Evolutionary conservation across 2,113 vertebrate species (phyloP), one percentile per base, ranked within the genome.

Genomic region (Leucosticte australis): DNA sequence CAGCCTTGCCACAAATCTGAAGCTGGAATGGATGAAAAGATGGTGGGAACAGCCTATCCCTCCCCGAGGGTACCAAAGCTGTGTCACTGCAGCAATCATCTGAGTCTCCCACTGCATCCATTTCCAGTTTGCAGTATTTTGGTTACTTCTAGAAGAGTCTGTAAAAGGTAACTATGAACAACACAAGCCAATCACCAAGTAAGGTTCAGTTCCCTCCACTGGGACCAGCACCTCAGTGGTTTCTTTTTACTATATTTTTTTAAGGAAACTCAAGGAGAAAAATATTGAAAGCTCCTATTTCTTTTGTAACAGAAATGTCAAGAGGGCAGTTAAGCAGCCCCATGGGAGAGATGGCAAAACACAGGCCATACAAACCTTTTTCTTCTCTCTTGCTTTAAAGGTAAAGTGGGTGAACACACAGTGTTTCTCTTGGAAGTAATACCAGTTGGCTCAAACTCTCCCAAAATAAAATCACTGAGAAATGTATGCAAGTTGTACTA

Each of bases 391-490:
- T 81, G 71, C 64, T 90, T 77, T 75, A 77, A 65, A 83, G 55
- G 92, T 73, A 80, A 94, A 96, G 73, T 7, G 76, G 73, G 68
- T 71, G 92, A 95, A 78, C 47, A 46, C 3, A 0, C 7, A 59
- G 16, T 78, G 71, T 90, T 97, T 93, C 88, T 96, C 57, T 92
- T 95, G 90, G 96, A 96, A 89, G 26, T 17, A 41, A 33, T 11
- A 93, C 16, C 24, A 81, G n/a, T 49, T 94, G 93, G 93, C 93
- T 96, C 79, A 33, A 74, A 71, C 71, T 75, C 79, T 68, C 44
- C 68, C 83, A 96, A 93, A 68, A 94, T 27, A 82, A 80, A 95
- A 85, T 88, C 49, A 88, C 73, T 63, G 88, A 70, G 94, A 93
- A 96, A 92, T 69, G 71, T 78, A n/a, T 90, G 75, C n/a, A 80